These are phyloP conservation scores for Flabesymbios commensalis DNA, from an alignment of 2,888 invertebrate genomes.

Conservation along the genomic window DNA sequence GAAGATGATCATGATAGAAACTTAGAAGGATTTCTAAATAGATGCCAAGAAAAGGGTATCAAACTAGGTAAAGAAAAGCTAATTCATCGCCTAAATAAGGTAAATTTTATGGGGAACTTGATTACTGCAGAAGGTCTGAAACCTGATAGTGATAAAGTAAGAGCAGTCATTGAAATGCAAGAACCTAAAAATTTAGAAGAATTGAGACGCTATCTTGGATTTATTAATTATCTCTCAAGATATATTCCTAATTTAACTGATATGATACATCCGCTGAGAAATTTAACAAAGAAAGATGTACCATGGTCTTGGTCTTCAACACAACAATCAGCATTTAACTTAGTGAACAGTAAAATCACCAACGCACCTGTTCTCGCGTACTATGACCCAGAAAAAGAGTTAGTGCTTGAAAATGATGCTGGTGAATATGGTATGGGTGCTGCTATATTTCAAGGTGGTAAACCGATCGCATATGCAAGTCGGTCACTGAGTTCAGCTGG, in stretches of 20 bases:
- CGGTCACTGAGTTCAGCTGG: slow-evolving; percentile 57
- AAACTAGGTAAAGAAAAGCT: too few species aligned
- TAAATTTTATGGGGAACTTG: slow-evolving; percentile 31
- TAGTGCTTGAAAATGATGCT: slow-evolving; percentile 7
- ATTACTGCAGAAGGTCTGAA: slow-evolving; percentile 24
- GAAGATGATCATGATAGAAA: slow-evolving; percentile 23
- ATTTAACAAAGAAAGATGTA: slow-evolving; percentile 30
- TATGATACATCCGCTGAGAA: slow-evolving; percentile 16
- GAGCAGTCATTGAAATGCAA: slow-evolving; percentile 27
- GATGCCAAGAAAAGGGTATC: slow-evolving; percentile 26
- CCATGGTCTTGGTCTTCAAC: slow-evolving; percentile 27
- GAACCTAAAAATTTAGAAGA: slow-evolving; percentile 19
- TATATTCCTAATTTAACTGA: slow-evolving; percentile 25
- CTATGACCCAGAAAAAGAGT: neutral
- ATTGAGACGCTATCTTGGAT: slow-evolving; percentile 30
- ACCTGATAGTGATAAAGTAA: slow-evolving; percentile 27
- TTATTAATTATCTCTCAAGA: slow-evolving; percentile 21
- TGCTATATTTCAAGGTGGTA: slow-evolving; percentile 43
- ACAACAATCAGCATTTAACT: slow-evolving; percentile 34
- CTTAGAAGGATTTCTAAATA: slow-evolving; percentile 14
- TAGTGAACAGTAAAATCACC: slow-evolving; percentile 16
- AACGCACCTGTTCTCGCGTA: slow-evolving; percentile 6
- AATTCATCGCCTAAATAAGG: too few species aligned
- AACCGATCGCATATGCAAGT: slow-evolving; percentile 56
- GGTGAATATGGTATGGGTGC: slow-evolving; percentile 21